A percentile compares a stretch with the other conserved stretches of the same genome.
Evolutionary conservation across 2,888 invertebrate genomes (phyloP).

Genomic region (Marasmarcha lunaedactyla): DNA sequence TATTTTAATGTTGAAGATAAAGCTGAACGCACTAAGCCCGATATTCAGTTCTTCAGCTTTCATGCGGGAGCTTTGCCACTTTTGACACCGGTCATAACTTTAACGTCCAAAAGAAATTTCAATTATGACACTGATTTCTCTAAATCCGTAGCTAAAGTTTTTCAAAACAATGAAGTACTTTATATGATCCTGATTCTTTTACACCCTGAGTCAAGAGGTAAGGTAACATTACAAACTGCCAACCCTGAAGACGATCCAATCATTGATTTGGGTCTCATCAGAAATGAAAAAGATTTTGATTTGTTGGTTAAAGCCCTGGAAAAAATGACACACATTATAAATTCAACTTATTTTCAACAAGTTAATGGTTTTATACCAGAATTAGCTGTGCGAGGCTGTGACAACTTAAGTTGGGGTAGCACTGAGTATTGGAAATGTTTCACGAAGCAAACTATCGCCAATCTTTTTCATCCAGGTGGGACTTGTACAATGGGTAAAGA

Average conservation of each 20-base stretch:
- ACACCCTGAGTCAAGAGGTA: slow-evolving; percentile 43
- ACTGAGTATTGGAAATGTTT: too few relatives aligned
- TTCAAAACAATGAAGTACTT: slow-evolving; percentile 32
- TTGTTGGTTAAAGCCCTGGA: slow-evolving; percentile 30
- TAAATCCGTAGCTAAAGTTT: slow-evolving; percentile 28
- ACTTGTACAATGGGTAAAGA: too few relatives aligned
- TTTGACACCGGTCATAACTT: slow-evolving; percentile 24
- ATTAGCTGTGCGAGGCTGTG: too few relatives aligned
- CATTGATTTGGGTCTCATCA: slow-evolving; percentile 42
- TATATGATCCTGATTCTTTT: slow-evolving; percentile 26
- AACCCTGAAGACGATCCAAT: slow-evolving; percentile 38
- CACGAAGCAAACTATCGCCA: too few relatives aligned
- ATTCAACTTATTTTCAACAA: too few relatives aligned
- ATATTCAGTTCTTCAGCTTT: slow-evolving; percentile 42
- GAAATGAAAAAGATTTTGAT: slow-evolving; percentile 29
- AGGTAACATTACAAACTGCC: slow-evolving; percentile 32
- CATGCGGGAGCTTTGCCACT: slow-evolving; percentile 42
- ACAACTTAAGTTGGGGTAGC: too few relatives aligned
- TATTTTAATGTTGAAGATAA: slow-evolving; percentile 11
- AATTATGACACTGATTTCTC: slow-evolving; percentile 25
- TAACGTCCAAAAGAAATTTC: slow-evolving; percentile 22
- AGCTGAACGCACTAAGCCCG: slow-evolving; percentile 22
- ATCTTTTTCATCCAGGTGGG: too few relatives aligned
- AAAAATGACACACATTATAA: too few relatives aligned
- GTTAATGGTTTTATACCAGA: too few relatives aligned